Evolutionary conservation across 2,113 vertebrate genomes (phyloP), one percentile per base, ranked within the genome.

Genomic region (Picathartes gymnocephalus): DNA sequence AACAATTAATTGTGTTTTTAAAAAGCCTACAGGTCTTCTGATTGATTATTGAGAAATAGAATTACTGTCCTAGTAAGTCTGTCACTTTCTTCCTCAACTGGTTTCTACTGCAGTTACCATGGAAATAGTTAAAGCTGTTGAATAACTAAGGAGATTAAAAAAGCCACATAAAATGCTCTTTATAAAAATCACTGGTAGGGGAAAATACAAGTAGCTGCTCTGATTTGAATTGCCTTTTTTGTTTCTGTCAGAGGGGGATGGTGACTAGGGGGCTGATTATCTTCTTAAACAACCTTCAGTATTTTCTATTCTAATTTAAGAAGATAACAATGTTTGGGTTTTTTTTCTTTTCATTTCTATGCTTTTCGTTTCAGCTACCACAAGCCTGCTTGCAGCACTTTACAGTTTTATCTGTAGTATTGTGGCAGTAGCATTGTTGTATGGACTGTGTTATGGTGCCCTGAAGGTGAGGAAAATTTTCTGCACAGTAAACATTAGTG

Each of bases 371-470:
- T 65, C 96, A 99, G 99, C 99, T 91, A 99, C 99, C 91, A 99
- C 99, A 87, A 99, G 99, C 98, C 98, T 99, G 86, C 98, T 99
- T 93, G 99, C 99, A 77, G 98, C 99, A 58, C 97, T 99, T 95
- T 99, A 99, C 98, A 99, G 99, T 96, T 98, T 99, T 81, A 97
- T 99, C 94, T 99, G 99, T 95, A 99, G 99, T 97, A 93, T 99
- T n/a, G 96, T 99, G 96, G 99, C 99, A 30, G 99, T 99, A 45
- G 98, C 98, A 65, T 98, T 99, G 96, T 97, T 99, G 22, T 99
- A 99, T 51, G 99, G 99, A 87, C 98, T 99, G 90, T 99, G 99
- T 97, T 99, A 99, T 15, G 99, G 99, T 76, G 99, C 99, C 77
- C 97, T 99, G 94, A 99, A 99, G 99, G 99, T 99, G 90, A 98